Evolutionary conservation across 1,140 invertebrate species (phyloP).

Genomic region (Diabrotica virgifera): DNA sequence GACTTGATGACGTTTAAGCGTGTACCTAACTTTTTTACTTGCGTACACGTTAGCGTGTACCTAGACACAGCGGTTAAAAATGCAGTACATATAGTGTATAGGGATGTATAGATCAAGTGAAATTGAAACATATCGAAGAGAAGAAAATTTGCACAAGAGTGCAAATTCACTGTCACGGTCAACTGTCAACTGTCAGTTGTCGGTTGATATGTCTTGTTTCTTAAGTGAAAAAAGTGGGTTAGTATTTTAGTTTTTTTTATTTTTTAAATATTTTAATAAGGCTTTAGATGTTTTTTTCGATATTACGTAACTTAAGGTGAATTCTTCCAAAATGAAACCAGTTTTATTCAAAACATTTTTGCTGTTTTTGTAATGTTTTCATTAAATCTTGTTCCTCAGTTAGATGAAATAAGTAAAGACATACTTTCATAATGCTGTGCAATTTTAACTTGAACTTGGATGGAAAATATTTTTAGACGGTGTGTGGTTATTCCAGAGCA

Average conservation of each 20-base stretch:
- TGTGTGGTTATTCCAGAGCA: not conserved
- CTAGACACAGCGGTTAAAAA: too few relatives aligned
- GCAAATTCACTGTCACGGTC: too few relatives aligned
- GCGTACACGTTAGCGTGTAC: too few relatives aligned
- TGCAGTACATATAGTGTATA: too few relatives aligned
- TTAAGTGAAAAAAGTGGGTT: not conserved
- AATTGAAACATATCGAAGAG: too few relatives aligned
- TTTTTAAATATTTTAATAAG: not conserved
- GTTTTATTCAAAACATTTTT: not conserved
- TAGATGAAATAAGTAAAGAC: not conserved
- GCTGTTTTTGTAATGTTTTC: not conserved
- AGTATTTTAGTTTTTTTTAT: not conserved
- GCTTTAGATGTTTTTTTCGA: not conserved
- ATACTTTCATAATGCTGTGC: conserved; percentile 2
- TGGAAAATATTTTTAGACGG: conserved; percentile 1
- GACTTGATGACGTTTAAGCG: too few relatives aligned
- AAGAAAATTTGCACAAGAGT: too few relatives aligned
- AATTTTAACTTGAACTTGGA: not conserved
- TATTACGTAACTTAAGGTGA: not conserved
- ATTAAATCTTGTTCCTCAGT: not conserved
- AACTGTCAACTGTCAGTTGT: not conserved
- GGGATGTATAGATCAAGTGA: too few relatives aligned
- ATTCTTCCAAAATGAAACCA: not conserved
- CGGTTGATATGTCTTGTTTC: not conserved
- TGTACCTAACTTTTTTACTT: too few relatives aligned